Evolutionary conservation across 2,113 vertebrate genomes (phyloP).

Genomic region (Proteles cristata): DNA sequence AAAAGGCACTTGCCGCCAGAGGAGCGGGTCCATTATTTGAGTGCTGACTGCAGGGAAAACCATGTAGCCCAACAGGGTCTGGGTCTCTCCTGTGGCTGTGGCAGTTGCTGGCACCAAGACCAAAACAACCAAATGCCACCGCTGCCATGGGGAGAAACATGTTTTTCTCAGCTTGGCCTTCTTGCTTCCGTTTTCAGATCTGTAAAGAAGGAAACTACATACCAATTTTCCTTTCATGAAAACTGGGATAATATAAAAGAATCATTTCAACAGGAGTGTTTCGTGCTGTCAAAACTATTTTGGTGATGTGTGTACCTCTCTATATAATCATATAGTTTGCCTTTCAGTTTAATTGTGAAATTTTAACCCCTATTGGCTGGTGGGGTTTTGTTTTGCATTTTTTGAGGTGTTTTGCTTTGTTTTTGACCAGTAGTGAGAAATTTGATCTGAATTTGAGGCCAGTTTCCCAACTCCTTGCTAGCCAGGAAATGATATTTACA

Average conservation of each 20-base stretch:
- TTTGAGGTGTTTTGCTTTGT: constrained; percentile 5
- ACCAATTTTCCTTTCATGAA: constrained; percentile 77
- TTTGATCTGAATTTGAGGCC: constrained; percentile 65
- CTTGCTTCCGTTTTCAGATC: constrained; percentile 82
- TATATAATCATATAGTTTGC: constrained; percentile 76
- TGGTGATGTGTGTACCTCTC: constrained; percentile 43
- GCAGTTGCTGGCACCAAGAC: constrained; percentile 83
- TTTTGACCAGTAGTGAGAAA: constrained; percentile 74
- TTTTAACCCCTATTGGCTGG: constrained; percentile 62
- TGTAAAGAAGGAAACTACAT: constrained; percentile 75
- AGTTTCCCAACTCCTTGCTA: constrained; percentile 80
- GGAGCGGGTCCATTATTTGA: constrained; percentile 95
- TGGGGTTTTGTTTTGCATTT: neutral
- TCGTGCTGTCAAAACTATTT: constrained; percentile 77
- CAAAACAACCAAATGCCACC: constrained; percentile 80
- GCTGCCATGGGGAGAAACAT: constrained; percentile 75
- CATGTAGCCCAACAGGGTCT: constrained; percentile 85
- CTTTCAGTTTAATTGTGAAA: constrained; percentile 75
- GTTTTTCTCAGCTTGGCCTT: constrained; percentile 86
- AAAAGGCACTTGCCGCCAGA: constrained; percentile 97
- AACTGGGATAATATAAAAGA: constrained; percentile 77
- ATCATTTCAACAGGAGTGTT: constrained; percentile 77
- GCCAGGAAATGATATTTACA: constrained; percentile 70
- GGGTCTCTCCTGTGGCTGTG: constrained; percentile 43
- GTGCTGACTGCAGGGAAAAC: constrained; percentile 98